Base-by-base conservation (phyloP, 2,888 invertebrate species). In the Gymnoscelis rufifasciata region DNA sequence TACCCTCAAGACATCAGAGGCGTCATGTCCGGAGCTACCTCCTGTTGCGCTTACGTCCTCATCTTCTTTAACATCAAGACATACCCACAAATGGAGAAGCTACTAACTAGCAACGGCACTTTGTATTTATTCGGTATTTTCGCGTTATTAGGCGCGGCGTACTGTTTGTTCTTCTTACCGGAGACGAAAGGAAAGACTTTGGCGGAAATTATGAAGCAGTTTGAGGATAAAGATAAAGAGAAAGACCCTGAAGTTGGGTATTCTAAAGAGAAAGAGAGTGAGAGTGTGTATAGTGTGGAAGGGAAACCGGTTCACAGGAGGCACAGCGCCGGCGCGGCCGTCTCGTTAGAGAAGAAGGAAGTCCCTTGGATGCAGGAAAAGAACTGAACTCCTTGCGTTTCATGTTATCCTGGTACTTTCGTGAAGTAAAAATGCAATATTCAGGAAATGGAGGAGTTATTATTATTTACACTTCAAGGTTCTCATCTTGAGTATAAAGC, bases 31-130 rank as follows among this genome's bases (percentile, higher is more conserved):
- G 93, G 93, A 0, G 75, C 93, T 0, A 93, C 93, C 0, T 90
- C 93, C 0, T 92, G 93, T 44, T 89, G 93, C 39, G 93, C 91
- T 0, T 93, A 94, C 60, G 73, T 91, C 1, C 83, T 93, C 8
- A 92, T 93, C 26, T 94, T 94, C 72, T 86, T 91, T 28, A 92
- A 91, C 38, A 92, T 93, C 19, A 93, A 93, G 70, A 90, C 92
- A 0, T 93, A 93, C 60, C 92, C 93, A 1, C 90, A 91, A 51
- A 72, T 93, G 62, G 90, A 90, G 47, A 72, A 79, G 6, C 52
- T 87, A 1, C 50, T 92, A 7, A 89, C 90, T 0, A 90, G 92
- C 54, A 92, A 92, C 52, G 90, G 91, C 0, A 92, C 92, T 1
- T 71, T 93, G 59, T 91, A 92, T 64, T 79, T 91, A 0, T 93